These are phyloP conservation scores for Falco berigora DNA, from an alignment of 2,797 vertebrate species.

Conservation along the genomic window DNA sequence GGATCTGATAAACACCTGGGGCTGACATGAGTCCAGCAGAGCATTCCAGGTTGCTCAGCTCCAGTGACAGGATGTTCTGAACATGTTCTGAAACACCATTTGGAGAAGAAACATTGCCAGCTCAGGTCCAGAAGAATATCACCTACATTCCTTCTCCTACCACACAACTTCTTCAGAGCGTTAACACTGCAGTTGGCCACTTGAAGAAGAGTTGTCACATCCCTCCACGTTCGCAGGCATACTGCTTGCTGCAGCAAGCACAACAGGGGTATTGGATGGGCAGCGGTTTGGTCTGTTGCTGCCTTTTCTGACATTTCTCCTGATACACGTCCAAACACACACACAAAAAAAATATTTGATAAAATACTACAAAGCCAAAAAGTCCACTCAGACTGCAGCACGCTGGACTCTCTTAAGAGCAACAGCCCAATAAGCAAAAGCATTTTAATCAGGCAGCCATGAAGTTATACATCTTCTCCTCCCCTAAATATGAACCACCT, in stretches of 20 bases:
- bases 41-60: neutral
- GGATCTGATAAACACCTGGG: neutral
- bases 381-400: neutral
- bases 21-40: neutral
- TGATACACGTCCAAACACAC: neutral
- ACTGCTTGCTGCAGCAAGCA: neutral
- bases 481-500: neutral
- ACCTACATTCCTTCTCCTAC: neutral
- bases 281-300: neutral
- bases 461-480: neutral
- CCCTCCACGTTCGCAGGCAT: neutral
- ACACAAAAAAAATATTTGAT: neutral
- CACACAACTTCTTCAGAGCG: neutral
- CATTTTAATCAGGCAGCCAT: neutral
- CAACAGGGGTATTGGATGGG: neutral
- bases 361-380: neutral
- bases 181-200: neutral
- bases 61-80: neutral
- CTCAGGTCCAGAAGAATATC: neutral
- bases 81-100: neutral
- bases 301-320: neutral
- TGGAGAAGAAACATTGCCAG: neutral
- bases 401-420: neutral
- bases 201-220: neutral
- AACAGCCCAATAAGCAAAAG: neutral